A percentile compares a stretch with the other conserved stretches of the same genome.
phyloP scores from a whole-genome alignment of 2,113 vertebrate species.

The Marmota monax region DNA sequence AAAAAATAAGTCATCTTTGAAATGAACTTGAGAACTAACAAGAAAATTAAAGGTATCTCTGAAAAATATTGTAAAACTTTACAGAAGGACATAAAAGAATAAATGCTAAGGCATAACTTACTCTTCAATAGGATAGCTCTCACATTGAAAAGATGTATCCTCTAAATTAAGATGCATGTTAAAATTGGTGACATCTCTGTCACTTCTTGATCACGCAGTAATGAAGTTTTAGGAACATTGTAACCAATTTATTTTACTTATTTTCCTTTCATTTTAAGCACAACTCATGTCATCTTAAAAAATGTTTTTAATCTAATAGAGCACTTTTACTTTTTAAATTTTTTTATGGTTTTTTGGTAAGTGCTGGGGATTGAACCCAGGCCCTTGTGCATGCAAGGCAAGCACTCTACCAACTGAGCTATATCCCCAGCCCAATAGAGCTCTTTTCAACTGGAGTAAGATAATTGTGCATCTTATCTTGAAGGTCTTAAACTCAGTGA shows the following conservation, averaged over 20 bases:
- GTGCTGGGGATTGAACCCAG: no score
- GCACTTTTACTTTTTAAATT: not conserved
- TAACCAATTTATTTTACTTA: not conserved
- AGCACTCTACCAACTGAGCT: no score
- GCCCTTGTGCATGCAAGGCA: no score
- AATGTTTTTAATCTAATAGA: not conserved
- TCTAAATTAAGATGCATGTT: not conserved
- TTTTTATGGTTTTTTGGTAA: no score
- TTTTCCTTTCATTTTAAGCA: not conserved
- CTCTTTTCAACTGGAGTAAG: not conserved
- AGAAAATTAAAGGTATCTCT: not conserved
- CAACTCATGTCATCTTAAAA: not conserved
- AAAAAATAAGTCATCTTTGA: not conserved
- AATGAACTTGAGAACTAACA: conserved; percentile 14
- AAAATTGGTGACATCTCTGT: not conserved
- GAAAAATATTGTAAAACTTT: not conserved
- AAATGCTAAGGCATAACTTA: not conserved
- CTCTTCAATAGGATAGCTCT: not conserved
- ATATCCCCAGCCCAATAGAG: not conserved
- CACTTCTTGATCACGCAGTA: not conserved
- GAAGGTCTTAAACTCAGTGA: not conserved
- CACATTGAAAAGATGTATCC: not conserved
- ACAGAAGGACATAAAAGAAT: not conserved
- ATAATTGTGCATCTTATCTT: not conserved
- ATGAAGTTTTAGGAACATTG: not conserved